Conservation (phyloP, 2,888 invertebrate genomes). For the Morpho deidamia region DNA sequence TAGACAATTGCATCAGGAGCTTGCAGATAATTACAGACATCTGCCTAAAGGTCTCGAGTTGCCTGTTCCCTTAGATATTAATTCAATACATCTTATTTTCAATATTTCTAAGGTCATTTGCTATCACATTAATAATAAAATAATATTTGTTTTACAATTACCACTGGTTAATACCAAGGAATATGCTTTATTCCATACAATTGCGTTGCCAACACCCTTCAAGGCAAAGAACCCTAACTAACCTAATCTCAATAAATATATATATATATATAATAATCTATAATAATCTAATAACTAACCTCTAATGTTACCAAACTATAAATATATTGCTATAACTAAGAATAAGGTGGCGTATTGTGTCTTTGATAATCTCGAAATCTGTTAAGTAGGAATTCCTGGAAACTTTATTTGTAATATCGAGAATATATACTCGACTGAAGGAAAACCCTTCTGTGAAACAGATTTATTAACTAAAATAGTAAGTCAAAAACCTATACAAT, state of each 20-base stretch:
- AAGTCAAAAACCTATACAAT: too few species aligned
- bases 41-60: conserved; percentile 14
- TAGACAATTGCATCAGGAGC: conserved; percentile 22
- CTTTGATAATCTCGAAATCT: neutral
- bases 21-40: conserved; percentile 22
- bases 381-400: too few species aligned
- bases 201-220: neutral
- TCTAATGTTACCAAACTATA: neutral
- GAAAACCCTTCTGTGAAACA: too few species aligned
- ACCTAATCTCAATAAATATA: too few species aligned
- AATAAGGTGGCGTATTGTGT: neutral
- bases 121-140: conserved; percentile 18
- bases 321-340: neutral
- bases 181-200: conserved; percentile 16
- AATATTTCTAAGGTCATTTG: conserved; percentile 17
- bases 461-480: too few species aligned
- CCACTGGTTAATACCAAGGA: conserved; percentile 7
- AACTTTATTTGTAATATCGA: too few species aligned
- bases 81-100: conserved; percentile 10
- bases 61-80: conserved; percentile 17
- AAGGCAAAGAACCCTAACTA: neutral
- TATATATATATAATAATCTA: too few species aligned
- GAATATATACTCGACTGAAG: too few species aligned
- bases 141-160: conserved; percentile 12
- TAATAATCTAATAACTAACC: too few species aligned